phyloP scores from a whole-genome alignment of 35 echinoderm and acorn worm species.

The Chiridota heheva region DNA sequence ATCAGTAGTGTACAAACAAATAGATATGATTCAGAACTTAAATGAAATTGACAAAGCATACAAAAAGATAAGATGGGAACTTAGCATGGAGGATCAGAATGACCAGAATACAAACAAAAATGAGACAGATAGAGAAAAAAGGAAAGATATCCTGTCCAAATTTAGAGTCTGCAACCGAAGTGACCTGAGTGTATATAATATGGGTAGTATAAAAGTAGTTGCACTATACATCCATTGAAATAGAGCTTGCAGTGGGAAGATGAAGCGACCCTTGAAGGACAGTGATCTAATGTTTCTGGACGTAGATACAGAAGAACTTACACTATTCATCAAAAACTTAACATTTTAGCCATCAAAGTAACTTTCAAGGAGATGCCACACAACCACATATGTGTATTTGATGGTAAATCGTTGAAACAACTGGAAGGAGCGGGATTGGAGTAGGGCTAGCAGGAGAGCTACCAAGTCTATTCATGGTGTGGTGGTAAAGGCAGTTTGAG shows the following conservation, averaged over 20 bases:
- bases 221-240: constrained; percentile 13
- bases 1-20: too few species aligned
- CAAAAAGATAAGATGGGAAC: too few species aligned
- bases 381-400: constrained; percentile 5
- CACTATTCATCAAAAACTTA: constrained; percentile 3
- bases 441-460: background rate
- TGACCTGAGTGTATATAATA: constrained; percentile 4
- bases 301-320: background rate
- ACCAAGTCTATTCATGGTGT: background rate
- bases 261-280: background rate
- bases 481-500: constrained; percentile 13
- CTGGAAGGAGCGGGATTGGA: background rate
- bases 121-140: too few species aligned
- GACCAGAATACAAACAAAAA: too few species aligned
- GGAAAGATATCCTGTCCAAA: constrained; percentile 3
- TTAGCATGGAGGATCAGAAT: too few species aligned
- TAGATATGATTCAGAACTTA: too few species aligned
- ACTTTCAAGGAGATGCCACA: background rate
- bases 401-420: background rate
- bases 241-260: constrained; percentile 10
- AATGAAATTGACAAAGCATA: too few species aligned
- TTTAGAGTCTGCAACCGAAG: constrained; percentile 13
- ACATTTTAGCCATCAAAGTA: constrained; percentile 6
- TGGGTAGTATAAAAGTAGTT: constrained; percentile 13
- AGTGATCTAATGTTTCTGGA: background rate